A percentile compares a stretch with the other conserved stretches of the same genome.
These are phyloP conservation scores for Crocallis elinguaria DNA, from an alignment of 2,888 invertebrate genomes.

Conservation along the genomic window DNA sequence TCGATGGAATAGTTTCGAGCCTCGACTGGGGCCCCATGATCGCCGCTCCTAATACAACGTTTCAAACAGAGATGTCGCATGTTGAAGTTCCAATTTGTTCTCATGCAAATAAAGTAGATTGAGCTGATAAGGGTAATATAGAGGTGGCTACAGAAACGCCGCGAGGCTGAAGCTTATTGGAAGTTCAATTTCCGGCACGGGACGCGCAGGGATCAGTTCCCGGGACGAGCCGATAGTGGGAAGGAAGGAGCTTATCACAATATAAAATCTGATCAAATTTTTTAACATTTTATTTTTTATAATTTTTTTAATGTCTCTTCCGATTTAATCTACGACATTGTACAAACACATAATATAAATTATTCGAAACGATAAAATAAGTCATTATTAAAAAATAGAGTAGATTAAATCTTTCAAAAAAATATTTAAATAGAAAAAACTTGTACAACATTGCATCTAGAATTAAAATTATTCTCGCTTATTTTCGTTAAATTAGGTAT, in stretches of 20 bases:
- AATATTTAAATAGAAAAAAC: conserved; percentile 80
- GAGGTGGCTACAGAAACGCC: neutral
- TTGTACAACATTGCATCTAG: conserved; percentile 84
- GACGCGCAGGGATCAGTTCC: conserved; percentile 67
- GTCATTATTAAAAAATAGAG: conserved; percentile 81
- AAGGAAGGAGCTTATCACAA: conserved; percentile 63
- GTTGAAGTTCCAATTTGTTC: conserved; percentile 55
- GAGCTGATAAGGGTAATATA: conserved; percentile 13
- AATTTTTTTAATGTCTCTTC: conserved; percentile 81
- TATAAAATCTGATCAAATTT: conserved; percentile 74
- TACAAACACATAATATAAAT: conserved; percentile 83
- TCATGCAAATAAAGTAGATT: conserved; percentile 26
- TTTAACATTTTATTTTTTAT: conserved; percentile 82
- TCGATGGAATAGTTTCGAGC: conserved; percentile 66
- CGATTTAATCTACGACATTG: conserved; percentile 78
- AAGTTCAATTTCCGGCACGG: conserved; percentile 62
- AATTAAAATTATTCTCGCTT: conserved; percentile 77
- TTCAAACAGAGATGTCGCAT: conserved; percentile 48
- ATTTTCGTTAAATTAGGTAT: conserved; percentile 76
- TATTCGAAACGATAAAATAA: conserved; percentile 83
- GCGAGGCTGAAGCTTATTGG: conserved; percentile 37
- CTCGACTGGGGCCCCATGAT: conserved; percentile 75
- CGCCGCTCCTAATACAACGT: conserved; percentile 73
- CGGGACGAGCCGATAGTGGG: conserved; percentile 66
- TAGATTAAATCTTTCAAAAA: conserved; percentile 83